These are phyloP conservation scores for Misgurnus mizolepis DNA, from an alignment of 2,113 vertebrate species.

Conservation along the genomic window DNA sequence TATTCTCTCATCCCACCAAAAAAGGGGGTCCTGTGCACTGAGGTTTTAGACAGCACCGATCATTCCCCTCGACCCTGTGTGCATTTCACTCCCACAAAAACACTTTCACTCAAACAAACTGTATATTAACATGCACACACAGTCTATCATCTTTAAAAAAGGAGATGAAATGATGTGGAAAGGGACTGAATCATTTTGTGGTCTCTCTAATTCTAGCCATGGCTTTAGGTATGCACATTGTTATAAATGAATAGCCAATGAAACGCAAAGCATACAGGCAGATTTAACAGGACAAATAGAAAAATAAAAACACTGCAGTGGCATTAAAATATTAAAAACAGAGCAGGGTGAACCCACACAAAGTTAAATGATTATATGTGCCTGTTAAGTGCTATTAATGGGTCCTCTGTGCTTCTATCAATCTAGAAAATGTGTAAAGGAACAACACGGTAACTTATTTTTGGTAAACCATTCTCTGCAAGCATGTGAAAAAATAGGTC, in stretches of 20 bases:
- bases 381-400: neutral
- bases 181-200: neutral
- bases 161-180: constrained; percentile 20
- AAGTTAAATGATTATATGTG: constrained; percentile 2
- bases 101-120: neutral
- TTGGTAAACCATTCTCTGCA: too few species aligned
- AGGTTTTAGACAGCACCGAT: constrained; percentile 33
- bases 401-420: too few species aligned
- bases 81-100: constrained; percentile 22
- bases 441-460: too few species aligned
- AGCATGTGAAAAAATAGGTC: too few species aligned
- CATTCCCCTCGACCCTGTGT: neutral
- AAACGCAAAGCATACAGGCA: neutral
- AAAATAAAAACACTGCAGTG: constrained; percentile 17
- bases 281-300: constrained; percentile 5
- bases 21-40: constrained; percentile 25
- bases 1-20: constrained; percentile 51
- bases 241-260: constrained; percentile 28
- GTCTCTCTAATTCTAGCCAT: constrained; percentile 14
- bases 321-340: constrained; percentile 9
- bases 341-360: neutral
- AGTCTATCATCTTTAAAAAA: constrained; percentile 6
- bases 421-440: too few species aligned
- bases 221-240: neutral
- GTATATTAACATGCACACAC: neutral